Base-by-base conservation (phyloP, 2,113 vertebrate species). In the Percopsis transmontana region DNA sequence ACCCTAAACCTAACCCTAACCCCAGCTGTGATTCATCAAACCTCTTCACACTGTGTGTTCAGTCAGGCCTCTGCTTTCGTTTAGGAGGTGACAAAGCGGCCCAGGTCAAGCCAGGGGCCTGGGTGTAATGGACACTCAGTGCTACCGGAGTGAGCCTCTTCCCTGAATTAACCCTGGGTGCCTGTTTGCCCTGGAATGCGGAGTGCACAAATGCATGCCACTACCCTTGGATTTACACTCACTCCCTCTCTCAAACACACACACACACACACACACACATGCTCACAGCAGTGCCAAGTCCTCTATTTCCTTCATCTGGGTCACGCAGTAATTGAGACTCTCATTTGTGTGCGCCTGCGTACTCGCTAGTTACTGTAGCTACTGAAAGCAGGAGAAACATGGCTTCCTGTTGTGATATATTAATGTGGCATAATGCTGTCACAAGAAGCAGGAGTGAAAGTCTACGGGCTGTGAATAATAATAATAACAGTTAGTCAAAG, bases 111-210 rank as follows among this genome's bases (percentile, higher is more conserved):
- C 45, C 62, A 69, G 2, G 42, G 62, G 27, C 27, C 27, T 33
- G 27, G 5, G 27, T 33, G 8, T 33, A 33, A 33, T 33, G 27
- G 5, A 7, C 5, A 6, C 57, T 60, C 66, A 73, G 74, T 71
- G 67, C 66, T 58, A 62, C 68, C 61, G 68, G 80, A 84, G 87
- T 79, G 70, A 84, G 84, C 70, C 72, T 33, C 70, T 82, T 77
- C 57, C 59, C 70, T 60, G 27, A 74, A 87, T 82, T 67, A 60
- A 59, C 48, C 65, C 23, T 55, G 57, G 72, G 70, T 81, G 69
- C 21, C 60, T 69, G 51, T 78, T 85, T 80, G 73, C 51, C 74
- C 40, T 70, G 54, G 68, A 56, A 64, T 53, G 61, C 23, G 41
- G n/a, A n/a, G n/a, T 67, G 21, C 48, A 18, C 60, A 47, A 61